These are phyloP conservation scores for Pantherophis vulpinus DNA, from an alignment of 2,797 vertebrate genomes.

Conservation along the genomic window DNA sequence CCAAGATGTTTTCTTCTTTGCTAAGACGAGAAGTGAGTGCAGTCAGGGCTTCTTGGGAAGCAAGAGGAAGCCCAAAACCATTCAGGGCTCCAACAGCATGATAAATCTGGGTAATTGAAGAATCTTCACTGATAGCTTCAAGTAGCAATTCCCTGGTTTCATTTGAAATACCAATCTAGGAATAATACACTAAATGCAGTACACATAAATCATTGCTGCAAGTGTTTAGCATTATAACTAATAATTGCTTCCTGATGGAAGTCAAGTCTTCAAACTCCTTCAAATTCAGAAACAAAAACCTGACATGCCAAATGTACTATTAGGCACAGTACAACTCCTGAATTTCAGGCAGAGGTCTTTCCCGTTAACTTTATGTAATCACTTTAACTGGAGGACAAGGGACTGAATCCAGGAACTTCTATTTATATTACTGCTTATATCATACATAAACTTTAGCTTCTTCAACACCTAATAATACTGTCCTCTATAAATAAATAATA, in stretches of 20 bases:
- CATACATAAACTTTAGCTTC: neutral
- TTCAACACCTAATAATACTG: neutral
- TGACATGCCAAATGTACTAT: neutral
- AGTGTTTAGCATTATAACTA: neutral
- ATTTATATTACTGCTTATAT: neutral
- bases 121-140: constrained; percentile 93
- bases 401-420: neutral
- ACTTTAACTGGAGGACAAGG: neutral
- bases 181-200: constrained; percentile 18
- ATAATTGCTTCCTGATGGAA: neutral
- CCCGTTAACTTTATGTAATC: neutral
- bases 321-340: neutral
- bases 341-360: neutral
- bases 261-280: neutral
- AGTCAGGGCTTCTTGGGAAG: constrained; percentile 89
- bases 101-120: constrained; percentile 88
- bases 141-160: constrained; percentile 93
- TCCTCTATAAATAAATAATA: neutral
- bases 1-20: constrained; percentile 92
- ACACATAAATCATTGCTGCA: neutral
- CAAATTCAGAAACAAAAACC: neutral
- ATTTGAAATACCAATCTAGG: constrained; percentile 89
- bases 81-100: constrained; percentile 88
- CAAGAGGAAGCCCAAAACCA: constrained; percentile 87
- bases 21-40: constrained; percentile 87